Evolutionary conservation across 2,888 invertebrate genomes (phyloP), one percentile per base, ranked within the genome.

Genomic region (Enoplolaimus lenunculus): DNA sequence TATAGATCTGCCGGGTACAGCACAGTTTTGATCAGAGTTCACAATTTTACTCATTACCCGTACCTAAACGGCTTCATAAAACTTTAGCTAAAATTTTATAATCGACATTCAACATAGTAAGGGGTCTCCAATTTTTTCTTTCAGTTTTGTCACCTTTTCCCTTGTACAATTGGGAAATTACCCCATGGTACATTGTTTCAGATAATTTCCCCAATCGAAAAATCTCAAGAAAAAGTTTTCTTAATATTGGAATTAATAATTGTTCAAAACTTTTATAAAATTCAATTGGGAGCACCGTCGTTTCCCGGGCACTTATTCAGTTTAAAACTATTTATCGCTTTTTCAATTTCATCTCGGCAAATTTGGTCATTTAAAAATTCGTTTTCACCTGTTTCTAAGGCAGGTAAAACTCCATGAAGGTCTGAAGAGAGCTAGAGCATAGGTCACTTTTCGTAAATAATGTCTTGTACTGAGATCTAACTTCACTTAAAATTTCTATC

Each of bases 31-130:
- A n/a, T 67, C 67, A 3, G 67, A 34, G 34, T 67, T 29, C 3
- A 67, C 67, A 3, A 67, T 7, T 3, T 3, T 67, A 7, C 30
- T 33, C 67, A 67, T 30, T 31, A 16, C 30, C n/a, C 33, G 29
- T 7, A 7, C n/a, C 28, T 16, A 62, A 13, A 7, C 26, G 3
- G n/a, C 7, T 67, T 7, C 7, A 7, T 31, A 67, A 7, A 7
- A 67, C 7, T 33, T 67, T 67, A 16, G 67, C 34, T 67, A 31
- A 33, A 7, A 31, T 67, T 29, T 67, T 67, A 33, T 67, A 67
- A 67, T 67, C 67, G 7, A 67, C 7, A n/a, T 67, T 31, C 34
- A 31, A n/a, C 30, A 67, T 3, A 33, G 29, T 67, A 3, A 30
- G 3, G n/a, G 34, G 34, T 7, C 34, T 3, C 67, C 34, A 67